Conservation (phyloP, 1,140 invertebrate genomes). For the Penaeus chinensis region DNA sequence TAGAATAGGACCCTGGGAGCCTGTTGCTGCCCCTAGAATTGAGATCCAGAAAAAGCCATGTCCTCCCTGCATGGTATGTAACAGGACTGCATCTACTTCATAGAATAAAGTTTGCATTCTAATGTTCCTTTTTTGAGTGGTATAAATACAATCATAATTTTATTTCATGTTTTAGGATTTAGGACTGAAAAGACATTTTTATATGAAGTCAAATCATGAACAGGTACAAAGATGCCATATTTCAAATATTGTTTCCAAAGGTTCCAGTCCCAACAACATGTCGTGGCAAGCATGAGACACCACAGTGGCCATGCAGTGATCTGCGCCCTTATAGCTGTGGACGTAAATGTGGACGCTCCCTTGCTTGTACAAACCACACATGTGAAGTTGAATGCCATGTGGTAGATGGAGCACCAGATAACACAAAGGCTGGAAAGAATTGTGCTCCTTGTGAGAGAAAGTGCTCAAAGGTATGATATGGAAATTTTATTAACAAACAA, state of each 20-base stretch:
- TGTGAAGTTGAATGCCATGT: conserved; percentile 82
- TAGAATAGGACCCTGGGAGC: conserved; percentile 82
- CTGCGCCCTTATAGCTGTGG: conserved; percentile 80
- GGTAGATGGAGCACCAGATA: conserved; percentile 67
- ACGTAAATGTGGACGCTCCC: conserved; percentile 76
- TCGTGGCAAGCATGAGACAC: conserved; percentile 84
- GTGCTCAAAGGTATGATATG: conserved; percentile 72
- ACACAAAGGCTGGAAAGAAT: conserved; percentile 67
- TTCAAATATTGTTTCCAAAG: conserved; percentile 33
- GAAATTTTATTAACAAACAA: background rate
- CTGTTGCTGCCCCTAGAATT: conserved; percentile 68
- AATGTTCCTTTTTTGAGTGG: too few relatives aligned
- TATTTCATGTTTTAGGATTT: too few relatives aligned
- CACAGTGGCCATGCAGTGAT: conserved; percentile 80
- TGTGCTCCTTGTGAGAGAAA: conserved; percentile 81
- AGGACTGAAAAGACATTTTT: too few relatives aligned
- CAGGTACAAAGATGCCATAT: background rate
- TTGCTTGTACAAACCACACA: conserved; percentile 83
- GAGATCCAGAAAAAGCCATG: conserved; percentile 75
- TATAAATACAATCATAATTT: too few relatives aligned
- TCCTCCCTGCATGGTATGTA: conserved; percentile 73
- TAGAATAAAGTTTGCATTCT: too few relatives aligned
- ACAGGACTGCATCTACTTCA: too few relatives aligned
- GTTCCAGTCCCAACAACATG: conserved; percentile 81
- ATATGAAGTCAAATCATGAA: too few relatives aligned